A percentile compares a stretch with the other conserved stretches of the same genome.
phyloP scores from a whole-genome alignment of 2,888 invertebrate genomes.

The Drosophila nr. perissopoda region DNA sequence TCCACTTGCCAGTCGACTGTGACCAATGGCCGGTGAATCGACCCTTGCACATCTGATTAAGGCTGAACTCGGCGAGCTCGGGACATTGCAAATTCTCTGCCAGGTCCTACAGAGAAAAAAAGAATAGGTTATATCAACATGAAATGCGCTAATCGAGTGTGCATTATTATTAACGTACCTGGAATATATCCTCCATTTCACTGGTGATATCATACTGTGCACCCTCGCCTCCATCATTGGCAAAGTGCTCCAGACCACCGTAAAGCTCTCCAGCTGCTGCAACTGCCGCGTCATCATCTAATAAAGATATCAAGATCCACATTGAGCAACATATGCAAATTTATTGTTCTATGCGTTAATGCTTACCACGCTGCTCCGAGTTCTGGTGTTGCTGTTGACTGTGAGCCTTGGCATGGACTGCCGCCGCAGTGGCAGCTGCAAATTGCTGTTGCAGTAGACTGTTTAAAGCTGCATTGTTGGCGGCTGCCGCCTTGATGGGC shows the following conservation, averaged over 20 bases:
- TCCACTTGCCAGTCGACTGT: conserved; percentile 77
- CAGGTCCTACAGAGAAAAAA: conserved; percentile 76
- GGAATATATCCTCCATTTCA: conserved; percentile 85
- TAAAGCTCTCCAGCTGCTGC: conserved; percentile 78
- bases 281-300: conserved; percentile 48
- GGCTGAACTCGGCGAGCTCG: conserved; percentile 84
- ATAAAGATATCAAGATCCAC: not conserved
- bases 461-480: conserved; percentile 73
- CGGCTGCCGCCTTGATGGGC: conserved; percentile 79
- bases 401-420: conserved; percentile 71
- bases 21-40: conserved; percentile 84
- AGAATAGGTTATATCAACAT: not conserved
- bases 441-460: conserved; percentile 81
- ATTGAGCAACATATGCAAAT: not conserved
- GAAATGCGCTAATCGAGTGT: not conserved
- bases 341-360: not conserved
- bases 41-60: conserved; percentile 85
- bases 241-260: conserved; percentile 82
- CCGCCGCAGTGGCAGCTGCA: conserved; percentile 73
- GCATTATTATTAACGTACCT: conserved; percentile 57
- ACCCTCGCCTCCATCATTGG: conserved; percentile 81
- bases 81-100: conserved; percentile 84
- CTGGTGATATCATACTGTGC: conserved; percentile 83
- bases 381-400: conserved; percentile 50
- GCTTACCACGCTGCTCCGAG: conserved; percentile 62